phyloP scores from a whole-genome alignment of 2,113 vertebrate species.

The Collichthys lucidus region DNA sequence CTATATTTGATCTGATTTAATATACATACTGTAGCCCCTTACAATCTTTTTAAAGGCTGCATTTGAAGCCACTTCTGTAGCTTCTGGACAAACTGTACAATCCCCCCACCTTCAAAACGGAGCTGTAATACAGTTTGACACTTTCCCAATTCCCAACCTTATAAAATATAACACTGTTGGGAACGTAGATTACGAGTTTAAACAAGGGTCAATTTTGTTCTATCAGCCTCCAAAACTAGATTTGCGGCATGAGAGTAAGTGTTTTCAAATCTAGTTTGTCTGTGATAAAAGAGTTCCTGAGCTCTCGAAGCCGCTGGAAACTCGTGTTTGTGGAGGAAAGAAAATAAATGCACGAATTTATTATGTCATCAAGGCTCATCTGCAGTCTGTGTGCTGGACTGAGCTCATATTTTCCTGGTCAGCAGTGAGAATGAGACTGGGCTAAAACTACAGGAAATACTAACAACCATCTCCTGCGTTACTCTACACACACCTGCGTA shows the following conservation, averaged over 20 bases:
- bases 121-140: not conserved
- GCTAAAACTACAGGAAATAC: constrained; percentile 11
- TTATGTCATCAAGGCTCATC: constrained; percentile 11
- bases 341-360: constrained; percentile 11
- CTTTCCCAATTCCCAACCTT: not conserved
- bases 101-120: not conserved
- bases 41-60: not conserved
- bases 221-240: constrained; percentile 13
- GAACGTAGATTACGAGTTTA: constrained; percentile 5
- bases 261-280: constrained; percentile 16
- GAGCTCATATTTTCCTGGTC: constrained; percentile 8
- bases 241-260: not conserved
- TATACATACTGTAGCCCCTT: too few species aligned
- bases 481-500: not conserved
- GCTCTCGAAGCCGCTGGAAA: not conserved
- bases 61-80: not conserved
- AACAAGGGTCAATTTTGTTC: not conserved
- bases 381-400: not conserved
- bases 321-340: not conserved
- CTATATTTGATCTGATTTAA: not conserved
- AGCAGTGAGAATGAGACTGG: not conserved
- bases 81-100: not conserved
- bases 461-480: not conserved
- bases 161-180: not conserved
- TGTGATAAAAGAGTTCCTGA: not conserved